These are phyloP conservation scores for Drosophila mulleri DNA, from an alignment of 2,888 invertebrate species.

Conservation along the genomic window DNA sequence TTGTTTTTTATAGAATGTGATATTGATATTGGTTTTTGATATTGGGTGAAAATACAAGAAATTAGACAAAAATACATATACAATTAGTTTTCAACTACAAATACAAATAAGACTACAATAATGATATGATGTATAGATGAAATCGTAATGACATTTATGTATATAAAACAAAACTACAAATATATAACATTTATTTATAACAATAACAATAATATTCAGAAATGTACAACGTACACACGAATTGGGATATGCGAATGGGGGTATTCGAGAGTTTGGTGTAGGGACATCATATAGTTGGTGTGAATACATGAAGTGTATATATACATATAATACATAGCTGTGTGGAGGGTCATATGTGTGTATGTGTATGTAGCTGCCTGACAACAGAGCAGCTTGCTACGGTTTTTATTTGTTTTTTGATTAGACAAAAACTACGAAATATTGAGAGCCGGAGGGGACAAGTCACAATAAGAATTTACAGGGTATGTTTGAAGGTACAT, in stretches of 20 bases:
- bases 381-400: constrained; percentile 51
- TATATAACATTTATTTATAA: constrained; percentile 39
- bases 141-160: constrained; percentile 24
- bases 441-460: constrained; percentile 23
- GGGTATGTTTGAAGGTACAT: constrained; percentile 39
- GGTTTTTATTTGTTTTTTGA: constrained; percentile 32
- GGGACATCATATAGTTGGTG: constrained; percentile 28
- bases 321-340: constrained; percentile 34
- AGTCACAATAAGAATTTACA: constrained; percentile 25
- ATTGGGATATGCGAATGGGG: constrained; percentile 11
- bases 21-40: constrained; percentile 51
- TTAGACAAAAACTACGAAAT: constrained; percentile 71
- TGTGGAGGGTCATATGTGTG: constrained; percentile 7
- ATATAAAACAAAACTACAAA: too few species aligned
- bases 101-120: constrained; percentile 64
- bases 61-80: constrained; percentile 84
- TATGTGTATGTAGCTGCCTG: constrained; percentile 53
- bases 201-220: constrained; percentile 33
- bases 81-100: constrained; percentile 83
- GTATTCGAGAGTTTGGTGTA: constrained; percentile 11
- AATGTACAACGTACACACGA: constrained; percentile 50
- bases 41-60: constrained; percentile 83
- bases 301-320: constrained; percentile 25
- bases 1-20: constrained; percentile 60
- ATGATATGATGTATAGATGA: constrained; percentile 46